Evolutionary conservation across 1,140 invertebrate species (phyloP).

Genomic region (Caerostris darwini): DNA sequence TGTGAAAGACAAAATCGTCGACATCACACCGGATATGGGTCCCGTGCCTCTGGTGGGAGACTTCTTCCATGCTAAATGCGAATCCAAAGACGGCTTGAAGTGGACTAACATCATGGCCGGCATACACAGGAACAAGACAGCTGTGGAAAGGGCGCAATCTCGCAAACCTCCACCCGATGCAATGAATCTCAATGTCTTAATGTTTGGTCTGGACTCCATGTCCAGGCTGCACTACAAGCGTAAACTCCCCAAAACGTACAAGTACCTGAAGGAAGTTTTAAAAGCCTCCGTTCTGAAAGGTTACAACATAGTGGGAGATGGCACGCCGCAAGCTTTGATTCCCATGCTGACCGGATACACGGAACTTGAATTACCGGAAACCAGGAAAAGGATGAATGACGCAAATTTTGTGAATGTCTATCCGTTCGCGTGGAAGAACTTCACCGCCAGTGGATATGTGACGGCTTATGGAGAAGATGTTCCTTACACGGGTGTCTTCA

Average conservation of each 20-base stretch:
- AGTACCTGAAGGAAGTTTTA: constrained; percentile 88
- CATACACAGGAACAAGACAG: constrained; percentile 83
- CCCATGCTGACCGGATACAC: constrained; percentile 93
- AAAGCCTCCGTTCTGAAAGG: constrained; percentile 88
- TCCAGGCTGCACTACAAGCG: constrained; percentile 93
- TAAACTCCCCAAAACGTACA: constrained; percentile 91
- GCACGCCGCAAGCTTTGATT: constrained; percentile 95
- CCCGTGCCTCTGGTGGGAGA: constrained; percentile 82
- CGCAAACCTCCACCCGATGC: constrained; percentile 83
- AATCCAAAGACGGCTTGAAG: constrained; percentile 83
- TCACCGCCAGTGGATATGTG: constrained; percentile 86
- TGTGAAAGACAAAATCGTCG: neutral
- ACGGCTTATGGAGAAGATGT: constrained; percentile 94
- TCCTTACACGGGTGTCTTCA: constrained; percentile 91
- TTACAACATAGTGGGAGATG: constrained; percentile 96
- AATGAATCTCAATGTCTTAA: constrained; percentile 89
- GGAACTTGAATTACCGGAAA: constrained; percentile 93
- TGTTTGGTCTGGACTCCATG: constrained; percentile 95
- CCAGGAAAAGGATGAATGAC: constrained; percentile 88
- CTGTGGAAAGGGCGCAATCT: constrained; percentile 83
- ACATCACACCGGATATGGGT: neutral
- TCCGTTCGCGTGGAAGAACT: constrained; percentile 92
- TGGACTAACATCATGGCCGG: constrained; percentile 86
- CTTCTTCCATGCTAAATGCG: constrained; percentile 86
- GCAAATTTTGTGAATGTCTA: constrained; percentile 89